Base-by-base conservation (phyloP, 2,113 vertebrate genomes). In the Cinclus cinclus region DNA sequence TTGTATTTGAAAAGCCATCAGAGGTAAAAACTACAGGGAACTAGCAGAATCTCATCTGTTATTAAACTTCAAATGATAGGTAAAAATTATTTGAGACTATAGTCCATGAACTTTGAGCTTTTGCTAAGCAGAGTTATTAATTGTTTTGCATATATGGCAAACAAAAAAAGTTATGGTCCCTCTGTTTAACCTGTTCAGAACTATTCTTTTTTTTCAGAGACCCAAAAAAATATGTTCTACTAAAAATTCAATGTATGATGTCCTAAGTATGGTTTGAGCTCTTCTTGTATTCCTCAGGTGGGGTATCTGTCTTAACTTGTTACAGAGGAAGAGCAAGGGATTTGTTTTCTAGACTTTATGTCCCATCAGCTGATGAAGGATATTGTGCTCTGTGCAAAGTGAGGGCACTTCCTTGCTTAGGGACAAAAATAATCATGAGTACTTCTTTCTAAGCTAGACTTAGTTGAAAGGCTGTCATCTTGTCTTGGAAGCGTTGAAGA, bases 1-100 rank as follows among this genome's bases (percentile, higher is more conserved):
- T 99, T 97, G 97, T 99, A 70, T 99, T 99, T 96, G 94, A 64
- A 95, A 98, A 98, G 74, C 98, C 98, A 35, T 58, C 93, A 76
- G 93, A 98, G 97, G 97, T 98, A 97, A 97, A 74, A 83, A 53
- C 77, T 31, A 30, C 25, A 27, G 0, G 0, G 3, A 55, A 25
- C 23, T 13, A 52, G 28, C 11, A 60, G 56, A 53, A 39, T 53
- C 35, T 73, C 8, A 10, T 70, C 11, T 78, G 52, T n/a, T 70
- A 18, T 10, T 85, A 23, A 68, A 41, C 3, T 63, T 52, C 27
- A 41, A 6, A n/a, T 18, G 6, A n/a, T 27, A 56, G 8, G 7
- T 49, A 44, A 73, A 79, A 74, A 6, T 19, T 11, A 9, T 39
- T 77, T 50, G 30, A 76, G 31, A 15, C 25, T 47, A 6, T 17